phyloP scores from a whole-genome alignment of 2,888 invertebrate genomes.

The Brachyptera risi region DNA sequence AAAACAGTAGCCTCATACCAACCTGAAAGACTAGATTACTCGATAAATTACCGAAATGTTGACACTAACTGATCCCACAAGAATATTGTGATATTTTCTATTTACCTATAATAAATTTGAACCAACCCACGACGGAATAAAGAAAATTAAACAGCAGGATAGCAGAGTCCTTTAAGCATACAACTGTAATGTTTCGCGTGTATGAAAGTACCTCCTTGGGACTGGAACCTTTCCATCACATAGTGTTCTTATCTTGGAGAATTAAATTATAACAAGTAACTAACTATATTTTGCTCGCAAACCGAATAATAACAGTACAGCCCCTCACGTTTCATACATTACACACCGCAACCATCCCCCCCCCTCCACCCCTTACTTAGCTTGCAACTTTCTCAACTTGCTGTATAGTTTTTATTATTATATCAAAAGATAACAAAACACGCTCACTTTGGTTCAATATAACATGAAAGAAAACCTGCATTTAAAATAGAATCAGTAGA shows the following conservation, averaged over 20 bases:
- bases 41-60: constrained; percentile 1
- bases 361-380: no score
- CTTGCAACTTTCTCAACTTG: constrained; percentile 10
- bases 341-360: no score
- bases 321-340: constrained; percentile 1
- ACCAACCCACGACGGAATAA: background rate
- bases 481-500: no score
- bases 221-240: constrained; percentile 13
- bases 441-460: background rate
- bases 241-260: constrained; percentile 11
- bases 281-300: constrained; percentile 2
- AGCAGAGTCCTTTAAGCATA: background rate
- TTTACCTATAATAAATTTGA: background rate
- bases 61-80: background rate
- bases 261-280: constrained; percentile 19
- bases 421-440: constrained; percentile 10
- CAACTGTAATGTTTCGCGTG: constrained; percentile 5
- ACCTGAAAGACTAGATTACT: constrained; percentile 1
- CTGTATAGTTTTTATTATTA: constrained; percentile 20
- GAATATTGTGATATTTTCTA: background rate
- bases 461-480: background rate
- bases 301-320: constrained; percentile 18
- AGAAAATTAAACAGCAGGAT: background rate
- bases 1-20: no score
- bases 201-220: constrained; percentile 9